A percentile compares a stretch with the other conserved stretches of the same genome.
These are phyloP conservation scores for Gallinago nigripennis DNA, from an alignment of 2,797 vertebrate species.

Conservation along the genomic window DNA sequence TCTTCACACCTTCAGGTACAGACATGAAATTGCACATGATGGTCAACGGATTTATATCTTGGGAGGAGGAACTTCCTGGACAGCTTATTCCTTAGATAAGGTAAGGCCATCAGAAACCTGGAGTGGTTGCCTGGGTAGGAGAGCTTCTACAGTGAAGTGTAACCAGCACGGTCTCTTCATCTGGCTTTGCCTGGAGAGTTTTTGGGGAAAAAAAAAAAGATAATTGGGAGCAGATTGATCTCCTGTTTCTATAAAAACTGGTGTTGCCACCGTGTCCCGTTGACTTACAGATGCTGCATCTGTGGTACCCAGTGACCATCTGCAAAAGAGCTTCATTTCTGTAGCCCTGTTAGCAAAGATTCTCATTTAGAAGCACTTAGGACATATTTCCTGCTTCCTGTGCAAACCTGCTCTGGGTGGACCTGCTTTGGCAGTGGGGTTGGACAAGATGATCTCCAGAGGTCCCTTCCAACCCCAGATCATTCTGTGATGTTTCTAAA, in stretches of 20 bases:
- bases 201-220: not conserved
- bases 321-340: not conserved
- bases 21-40: conserved; percentile 97
- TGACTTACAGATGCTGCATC: not conserved
- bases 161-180: not conserved
- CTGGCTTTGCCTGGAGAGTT: not conserved
- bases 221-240: not conserved
- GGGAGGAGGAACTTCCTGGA: conserved; percentile 98
- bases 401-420: too few relatives aligned
- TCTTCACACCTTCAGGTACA: conserved; percentile 83
- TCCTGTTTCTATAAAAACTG: not conserved
- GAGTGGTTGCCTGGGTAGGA: not conserved
- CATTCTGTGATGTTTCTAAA: not conserved
- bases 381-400: not conserved
- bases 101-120: conserved; percentile 64
- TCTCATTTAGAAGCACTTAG: not conserved
- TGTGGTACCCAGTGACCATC: not conserved
- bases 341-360: not conserved
- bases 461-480: too few relatives aligned
- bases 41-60: conserved; percentile 95
- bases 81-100: conserved; percentile 96
- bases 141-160: too few relatives aligned
- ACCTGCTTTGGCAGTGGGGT: too few relatives aligned
- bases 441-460: too few relatives aligned
- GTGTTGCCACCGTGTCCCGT: not conserved